A percentile compares a stretch with the other conserved stretches of the same genome.
phyloP scores from a whole-genome alignment of 2,797 vertebrate species.

The Momotus momota region DNA sequence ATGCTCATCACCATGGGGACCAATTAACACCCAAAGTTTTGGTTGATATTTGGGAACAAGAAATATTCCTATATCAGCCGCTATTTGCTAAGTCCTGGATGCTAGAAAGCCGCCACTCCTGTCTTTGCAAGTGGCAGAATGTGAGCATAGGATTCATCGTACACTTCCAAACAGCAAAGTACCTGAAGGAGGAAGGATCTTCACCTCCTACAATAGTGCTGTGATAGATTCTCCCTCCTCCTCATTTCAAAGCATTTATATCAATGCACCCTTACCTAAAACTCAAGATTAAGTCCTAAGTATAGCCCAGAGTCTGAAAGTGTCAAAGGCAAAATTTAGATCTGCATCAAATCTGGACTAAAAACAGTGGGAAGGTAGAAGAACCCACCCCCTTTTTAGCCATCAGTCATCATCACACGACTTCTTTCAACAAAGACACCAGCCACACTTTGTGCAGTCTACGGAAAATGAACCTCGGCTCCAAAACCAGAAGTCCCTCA shows the following conservation, averaged over 20 bases:
- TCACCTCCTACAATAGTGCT: not conserved
- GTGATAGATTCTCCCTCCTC: not conserved
- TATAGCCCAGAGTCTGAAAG: not conserved
- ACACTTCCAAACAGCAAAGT: not conserved
- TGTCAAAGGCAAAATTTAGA: not conserved
- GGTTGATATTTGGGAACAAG: not conserved
- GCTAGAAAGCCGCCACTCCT: not conserved
- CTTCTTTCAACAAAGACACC: not conserved
- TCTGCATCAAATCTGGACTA: not conserved
- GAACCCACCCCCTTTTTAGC: not conserved
- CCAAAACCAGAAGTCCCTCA: not conserved
- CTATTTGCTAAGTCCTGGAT: not conserved
- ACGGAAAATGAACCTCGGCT: not conserved
- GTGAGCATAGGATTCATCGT: not conserved
- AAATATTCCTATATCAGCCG: not conserved
- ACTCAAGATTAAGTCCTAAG: not conserved
- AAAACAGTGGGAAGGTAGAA: not conserved
- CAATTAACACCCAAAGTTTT: not conserved
- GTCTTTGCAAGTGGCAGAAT: not conserved
- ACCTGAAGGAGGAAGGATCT: not conserved
- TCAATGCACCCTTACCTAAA: not conserved
- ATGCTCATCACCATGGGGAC: conserved; percentile 47
- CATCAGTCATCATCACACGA: not conserved
- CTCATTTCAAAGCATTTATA: not conserved
- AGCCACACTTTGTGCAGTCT: not conserved